These are phyloP conservation scores for Scotopteryx bipunctaria DNA, from an alignment of 2,888 invertebrate species.

Conservation along the genomic window DNA sequence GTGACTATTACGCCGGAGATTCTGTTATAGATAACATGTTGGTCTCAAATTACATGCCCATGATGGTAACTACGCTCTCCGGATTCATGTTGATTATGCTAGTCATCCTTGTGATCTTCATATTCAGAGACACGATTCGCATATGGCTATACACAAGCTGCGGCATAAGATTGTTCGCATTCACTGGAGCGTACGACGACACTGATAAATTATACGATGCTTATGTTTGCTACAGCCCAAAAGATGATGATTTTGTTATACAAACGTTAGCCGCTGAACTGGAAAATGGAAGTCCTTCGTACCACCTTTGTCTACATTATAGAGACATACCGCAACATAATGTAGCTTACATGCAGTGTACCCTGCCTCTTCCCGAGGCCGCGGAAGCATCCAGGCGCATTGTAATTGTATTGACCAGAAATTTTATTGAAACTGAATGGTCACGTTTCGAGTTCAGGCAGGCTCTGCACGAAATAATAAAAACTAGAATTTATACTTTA, in stretches of 20 bases:
- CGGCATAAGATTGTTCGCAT: conserved; percentile 91
- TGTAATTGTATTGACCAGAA: conserved; percentile 92
- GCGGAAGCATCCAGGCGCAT: conserved; percentile 94
- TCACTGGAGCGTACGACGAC: conserved; percentile 88
- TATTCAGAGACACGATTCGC: conserved; percentile 93
- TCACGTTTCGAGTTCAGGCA: conserved; percentile 94
- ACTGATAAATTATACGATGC: conserved; percentile 95
- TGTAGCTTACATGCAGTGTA: conserved; percentile 86
- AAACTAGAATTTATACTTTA: conserved; percentile 91
- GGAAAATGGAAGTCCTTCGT: conserved; percentile 91
- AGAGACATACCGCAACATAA: conserved; percentile 91
- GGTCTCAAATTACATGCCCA: conserved; percentile 92
- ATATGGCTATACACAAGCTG: conserved; percentile 95
- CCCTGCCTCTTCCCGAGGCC: conserved; percentile 92
- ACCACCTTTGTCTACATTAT: conserved; percentile 94
- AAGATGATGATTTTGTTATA: conserved; percentile 95
- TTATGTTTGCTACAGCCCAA: conserved; percentile 96
- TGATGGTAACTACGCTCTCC: conserved; percentile 90
- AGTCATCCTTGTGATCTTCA: conserved; percentile 89
- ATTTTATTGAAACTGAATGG: conserved; percentile 97
- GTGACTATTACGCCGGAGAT: conserved; percentile 92
- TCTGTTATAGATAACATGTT: conserved; percentile 92
- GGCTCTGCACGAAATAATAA: conserved; percentile 93
- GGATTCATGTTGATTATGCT: conserved; percentile 90
- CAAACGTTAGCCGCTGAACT: conserved; percentile 93